Conservation (phyloP, 2,113 vertebrate species). For the Chunga burmeisteri region DNA sequence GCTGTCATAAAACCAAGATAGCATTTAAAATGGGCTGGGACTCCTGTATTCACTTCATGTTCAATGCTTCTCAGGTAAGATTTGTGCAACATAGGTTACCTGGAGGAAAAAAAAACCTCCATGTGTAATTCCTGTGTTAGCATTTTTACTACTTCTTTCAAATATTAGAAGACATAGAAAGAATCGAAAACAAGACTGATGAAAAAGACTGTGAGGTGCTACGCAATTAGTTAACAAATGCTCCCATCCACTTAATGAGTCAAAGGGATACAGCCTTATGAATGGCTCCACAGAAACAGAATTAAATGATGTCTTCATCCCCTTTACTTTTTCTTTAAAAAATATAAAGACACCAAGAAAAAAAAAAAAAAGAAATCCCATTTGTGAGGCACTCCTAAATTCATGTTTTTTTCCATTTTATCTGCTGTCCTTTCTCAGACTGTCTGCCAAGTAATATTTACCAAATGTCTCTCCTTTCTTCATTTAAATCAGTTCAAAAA, state of each 20-base stretch:
- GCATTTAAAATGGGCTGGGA: not conserved
- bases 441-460: conserved; percentile 37
- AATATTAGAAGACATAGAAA: not conserved
- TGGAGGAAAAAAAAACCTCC: not conserved
- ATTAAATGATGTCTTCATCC: not conserved
- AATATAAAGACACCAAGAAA: not conserved
- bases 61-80: not conserved
- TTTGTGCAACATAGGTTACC: not conserved
- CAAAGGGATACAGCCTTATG: not conserved
- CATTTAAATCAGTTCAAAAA: conserved; percentile 26
- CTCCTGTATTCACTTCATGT: not conserved
- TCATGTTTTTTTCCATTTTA: not conserved
- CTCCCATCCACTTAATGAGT: not conserved
- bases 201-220: not conserved
- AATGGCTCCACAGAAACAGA: not conserved
- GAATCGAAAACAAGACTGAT: not conserved
- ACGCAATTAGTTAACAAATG: not conserved
- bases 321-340: not conserved
- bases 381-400: not conserved
- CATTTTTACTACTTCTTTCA: not conserved
- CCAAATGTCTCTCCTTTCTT: conserved; percentile 24
- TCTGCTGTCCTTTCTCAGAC: not conserved
- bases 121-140: not conserved
- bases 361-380: not conserved
- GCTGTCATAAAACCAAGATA: not conserved